phyloP scores from a whole-genome alignment of 2,113 vertebrate species.

The Numida meleagris region DNA sequence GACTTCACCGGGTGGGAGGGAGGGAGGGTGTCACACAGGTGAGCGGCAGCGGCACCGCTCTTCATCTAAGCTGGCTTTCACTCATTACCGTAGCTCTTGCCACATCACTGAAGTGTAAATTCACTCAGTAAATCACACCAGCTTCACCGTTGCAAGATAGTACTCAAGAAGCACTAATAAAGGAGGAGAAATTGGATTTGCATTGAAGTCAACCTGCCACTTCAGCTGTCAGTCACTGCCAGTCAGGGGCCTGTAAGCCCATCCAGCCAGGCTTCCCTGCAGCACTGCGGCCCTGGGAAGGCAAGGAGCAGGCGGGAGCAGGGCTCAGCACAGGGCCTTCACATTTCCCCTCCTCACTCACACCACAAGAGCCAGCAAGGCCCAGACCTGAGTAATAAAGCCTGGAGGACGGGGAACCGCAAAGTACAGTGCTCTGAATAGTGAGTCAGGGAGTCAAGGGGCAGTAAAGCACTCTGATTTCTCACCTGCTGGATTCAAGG shows the following conservation, averaged over 20 bases:
- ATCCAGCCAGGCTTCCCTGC: neutral
- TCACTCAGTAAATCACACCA: slow-evolving; percentile 5
- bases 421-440: neutral
- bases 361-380: neutral
- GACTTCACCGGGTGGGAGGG: neutral
- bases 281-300: neutral
- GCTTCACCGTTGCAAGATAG: slow-evolving; percentile 18
- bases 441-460: neutral
- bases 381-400: neutral
- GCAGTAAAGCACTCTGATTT: neutral
- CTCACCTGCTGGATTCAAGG: neutral
- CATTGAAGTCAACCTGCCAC: slow-evolving; percentile 42
- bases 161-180: slow-evolving; percentile 57
- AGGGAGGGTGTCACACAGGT: neutral
- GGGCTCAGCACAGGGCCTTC: neutral
- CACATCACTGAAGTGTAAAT: slow-evolving; percentile 55
- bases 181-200: slow-evolving; percentile 46
- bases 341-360: neutral
- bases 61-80: slow-evolving; percentile 51
- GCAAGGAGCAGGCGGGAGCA: neutral
- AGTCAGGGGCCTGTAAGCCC: neutral
- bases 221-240: slow-evolving; percentile 50
- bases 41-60: neutral
- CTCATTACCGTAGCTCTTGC: slow-evolving; percentile 42
- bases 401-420: neutral